These are phyloP conservation scores for Pediacus dermestoides DNA, from an alignment of 2,888 invertebrate species.

Conservation along the genomic window DNA sequence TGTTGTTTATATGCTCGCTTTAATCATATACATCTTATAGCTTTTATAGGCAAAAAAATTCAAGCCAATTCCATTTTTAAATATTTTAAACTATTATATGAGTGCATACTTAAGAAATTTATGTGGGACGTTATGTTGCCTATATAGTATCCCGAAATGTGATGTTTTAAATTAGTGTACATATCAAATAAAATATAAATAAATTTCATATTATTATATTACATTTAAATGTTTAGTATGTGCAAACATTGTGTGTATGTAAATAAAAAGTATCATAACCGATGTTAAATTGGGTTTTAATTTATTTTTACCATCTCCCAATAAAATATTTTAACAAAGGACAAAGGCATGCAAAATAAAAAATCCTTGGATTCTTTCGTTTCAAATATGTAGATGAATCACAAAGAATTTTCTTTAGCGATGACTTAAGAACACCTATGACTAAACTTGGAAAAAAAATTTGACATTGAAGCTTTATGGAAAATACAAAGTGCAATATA, in stretches of 20 bases:
- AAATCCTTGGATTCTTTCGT: too few species aligned
- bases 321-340: too few species aligned
- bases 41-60: slow-evolving; percentile 22
- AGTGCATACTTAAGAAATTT: slow-evolving; percentile 1
- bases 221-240: slow-evolving; percentile 16
- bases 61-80: slow-evolving; percentile 22
- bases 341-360: too few species aligned
- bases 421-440: too few species aligned
- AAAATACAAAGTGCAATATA: too few species aligned
- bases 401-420: too few species aligned
- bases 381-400: too few species aligned
- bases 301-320: too few species aligned
- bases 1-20: slow-evolving; percentile 11
- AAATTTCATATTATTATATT: slow-evolving; percentile 24
- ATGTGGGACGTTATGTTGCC: slow-evolving; percentile 22
- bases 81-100: slow-evolving; percentile 18
- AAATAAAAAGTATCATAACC: slow-evolving; percentile 21
- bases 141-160: slow-evolving; percentile 35
- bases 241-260: slow-evolving; percentile 19
- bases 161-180: slow-evolving; percentile 42
- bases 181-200: slow-evolving; percentile 35
- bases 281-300: slow-evolving; percentile 11
- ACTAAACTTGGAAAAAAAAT: too few species aligned
- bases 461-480: too few species aligned
- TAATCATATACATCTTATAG: slow-evolving; percentile 18